phyloP scores from a whole-genome alignment of 2,113 vertebrate genomes.

The Crocuta crocuta region DNA sequence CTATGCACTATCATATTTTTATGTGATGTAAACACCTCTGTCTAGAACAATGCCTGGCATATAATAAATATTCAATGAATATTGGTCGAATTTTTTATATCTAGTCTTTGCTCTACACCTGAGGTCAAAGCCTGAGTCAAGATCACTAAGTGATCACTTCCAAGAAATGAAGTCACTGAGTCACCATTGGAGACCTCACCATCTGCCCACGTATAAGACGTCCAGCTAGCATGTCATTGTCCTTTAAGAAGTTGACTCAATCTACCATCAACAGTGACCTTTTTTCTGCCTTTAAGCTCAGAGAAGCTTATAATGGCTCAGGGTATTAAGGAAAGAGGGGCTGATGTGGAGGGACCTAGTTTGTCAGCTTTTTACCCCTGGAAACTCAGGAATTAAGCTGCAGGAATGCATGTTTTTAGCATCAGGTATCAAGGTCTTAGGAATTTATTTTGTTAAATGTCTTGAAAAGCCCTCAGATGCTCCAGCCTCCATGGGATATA shows the following conservation, averaged over 20 bases:
- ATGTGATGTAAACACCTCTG: not conserved
- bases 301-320: not conserved
- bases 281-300: not conserved
- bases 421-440: not conserved
- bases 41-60: not conserved
- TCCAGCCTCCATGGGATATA: not conserved
- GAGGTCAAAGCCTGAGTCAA: not conserved
- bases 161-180: not conserved
- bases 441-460: constrained; percentile 1
- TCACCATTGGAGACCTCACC: not conserved
- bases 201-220: not conserved
- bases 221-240: not conserved
- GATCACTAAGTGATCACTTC: not conserved
- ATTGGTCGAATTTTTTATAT: not conserved
- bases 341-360: not conserved
- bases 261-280: not conserved
- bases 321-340: not conserved
- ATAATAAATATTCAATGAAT: not conserved
- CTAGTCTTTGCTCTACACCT: not conserved
- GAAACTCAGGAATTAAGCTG: not conserved
- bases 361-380: not conserved
- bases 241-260: not conserved
- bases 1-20: not conserved
- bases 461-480: not conserved
- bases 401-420: not conserved